phyloP scores from a whole-genome alignment of 2,113 vertebrate genomes.

The Pachyramphus minor region DNA sequence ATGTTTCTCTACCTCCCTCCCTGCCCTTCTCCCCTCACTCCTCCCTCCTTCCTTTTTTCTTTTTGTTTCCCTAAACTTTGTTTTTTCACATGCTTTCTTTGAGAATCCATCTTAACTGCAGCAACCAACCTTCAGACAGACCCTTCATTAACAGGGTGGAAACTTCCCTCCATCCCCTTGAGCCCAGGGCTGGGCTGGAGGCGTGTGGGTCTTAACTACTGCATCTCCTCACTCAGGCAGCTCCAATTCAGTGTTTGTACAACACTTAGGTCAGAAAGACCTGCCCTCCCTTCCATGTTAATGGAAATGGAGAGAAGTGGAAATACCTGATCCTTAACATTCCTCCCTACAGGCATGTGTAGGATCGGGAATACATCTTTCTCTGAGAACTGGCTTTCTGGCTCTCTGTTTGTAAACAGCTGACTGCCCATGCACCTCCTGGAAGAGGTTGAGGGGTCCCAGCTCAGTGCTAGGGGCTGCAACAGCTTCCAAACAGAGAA shows the following conservation, averaged over 20 bases:
- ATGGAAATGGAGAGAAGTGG: constrained; percentile 6
- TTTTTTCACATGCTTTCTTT: background rate
- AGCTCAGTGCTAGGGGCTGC: background rate
- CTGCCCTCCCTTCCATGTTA: background rate
- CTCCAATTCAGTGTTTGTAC: background rate
- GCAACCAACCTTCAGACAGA: background rate
- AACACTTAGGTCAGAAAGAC: background rate
- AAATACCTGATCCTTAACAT: constrained; percentile 64
- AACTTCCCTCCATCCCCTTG: background rate
- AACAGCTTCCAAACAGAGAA: background rate
- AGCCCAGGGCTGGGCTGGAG: background rate
- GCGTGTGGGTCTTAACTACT: background rate
- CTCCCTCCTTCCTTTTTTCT: background rate
- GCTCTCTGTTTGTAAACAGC: background rate
- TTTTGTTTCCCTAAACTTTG: background rate
- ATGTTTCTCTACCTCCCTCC: background rate
- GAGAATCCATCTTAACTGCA: background rate
- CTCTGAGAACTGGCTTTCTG: background rate
- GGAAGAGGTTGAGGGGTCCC: background rate
- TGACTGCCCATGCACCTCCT: background rate
- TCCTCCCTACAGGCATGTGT: constrained; percentile 8
- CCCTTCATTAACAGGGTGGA: background rate
- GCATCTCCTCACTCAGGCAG: background rate
- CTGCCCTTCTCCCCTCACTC: background rate
- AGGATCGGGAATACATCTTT: background rate